Percentiles rank a stretch among this genome's conserved stretches.
These are phyloP conservation scores for Maniola hyperantus DNA, from an alignment of 2,888 invertebrate genomes.

Conservation along the genomic window DNA sequence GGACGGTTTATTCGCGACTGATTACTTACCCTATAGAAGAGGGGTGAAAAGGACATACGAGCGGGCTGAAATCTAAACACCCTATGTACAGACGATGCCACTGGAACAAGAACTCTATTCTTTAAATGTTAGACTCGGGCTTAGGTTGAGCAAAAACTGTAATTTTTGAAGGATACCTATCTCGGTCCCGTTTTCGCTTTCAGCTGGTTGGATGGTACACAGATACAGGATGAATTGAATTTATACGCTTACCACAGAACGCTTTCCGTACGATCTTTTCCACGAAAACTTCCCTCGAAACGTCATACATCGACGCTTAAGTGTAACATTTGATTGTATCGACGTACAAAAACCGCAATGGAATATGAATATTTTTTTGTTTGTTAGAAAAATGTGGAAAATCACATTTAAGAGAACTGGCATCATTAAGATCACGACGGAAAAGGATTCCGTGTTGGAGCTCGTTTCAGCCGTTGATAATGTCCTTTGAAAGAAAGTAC, in stretches of 20 bases:
- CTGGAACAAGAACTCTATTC: conserved; percentile 43
- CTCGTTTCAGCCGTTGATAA: conserved; percentile 14
- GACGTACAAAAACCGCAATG: conserved; percentile 11
- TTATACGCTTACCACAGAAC: conserved; percentile 59
- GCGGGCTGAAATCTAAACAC: conserved; percentile 45
- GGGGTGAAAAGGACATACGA: conserved; percentile 77
- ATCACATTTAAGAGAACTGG: conserved; percentile 19
- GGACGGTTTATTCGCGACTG: conserved; percentile 79
- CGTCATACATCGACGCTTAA: conserved; percentile 27
- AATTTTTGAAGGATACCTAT: conserved; percentile 70
- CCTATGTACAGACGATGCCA: conserved; percentile 46
- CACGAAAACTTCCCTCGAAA: conserved; percentile 47
- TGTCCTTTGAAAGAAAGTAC: background rate
- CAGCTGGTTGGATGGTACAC: conserved; percentile 72
- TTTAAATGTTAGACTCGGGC: conserved; percentile 29
- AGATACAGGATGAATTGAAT: conserved; percentile 79
- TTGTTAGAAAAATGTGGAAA: conserved; percentile 10
- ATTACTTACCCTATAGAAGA: conserved; percentile 67
- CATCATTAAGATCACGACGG: conserved; percentile 27
- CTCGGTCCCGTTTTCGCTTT: conserved; percentile 66
- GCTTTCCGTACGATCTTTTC: conserved; percentile 52
- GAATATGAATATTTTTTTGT: background rate
- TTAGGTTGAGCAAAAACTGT: conserved; percentile 41
- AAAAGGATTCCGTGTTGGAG: conserved; percentile 19
- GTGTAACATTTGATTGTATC: background rate